These are phyloP conservation scores for Callospermophilus lateralis DNA, from an alignment of 2,113 vertebrate species.

Conservation along the genomic window DNA sequence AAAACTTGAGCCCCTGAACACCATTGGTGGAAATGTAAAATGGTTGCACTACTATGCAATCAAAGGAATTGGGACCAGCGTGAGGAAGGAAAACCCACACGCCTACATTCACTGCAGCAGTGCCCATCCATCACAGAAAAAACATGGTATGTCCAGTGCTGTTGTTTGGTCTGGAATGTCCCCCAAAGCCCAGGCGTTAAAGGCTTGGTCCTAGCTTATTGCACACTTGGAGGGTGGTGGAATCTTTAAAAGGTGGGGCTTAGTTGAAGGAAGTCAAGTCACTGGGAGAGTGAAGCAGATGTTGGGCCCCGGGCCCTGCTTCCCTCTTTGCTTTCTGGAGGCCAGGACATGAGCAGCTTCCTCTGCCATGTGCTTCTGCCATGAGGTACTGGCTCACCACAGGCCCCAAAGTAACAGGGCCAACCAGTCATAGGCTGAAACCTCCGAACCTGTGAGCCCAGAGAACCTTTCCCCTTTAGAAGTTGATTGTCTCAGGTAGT, in stretches of 20 bases:
- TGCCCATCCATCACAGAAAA: background rate
- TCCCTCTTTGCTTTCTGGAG: background rate
- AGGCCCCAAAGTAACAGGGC: background rate
- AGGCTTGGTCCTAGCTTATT: background rate
- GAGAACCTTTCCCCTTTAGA: background rate
- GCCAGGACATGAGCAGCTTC: too few relatives aligned
- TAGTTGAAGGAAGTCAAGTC: background rate
- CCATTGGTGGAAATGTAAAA: background rate
- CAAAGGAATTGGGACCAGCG: background rate
- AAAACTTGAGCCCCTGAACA: background rate
- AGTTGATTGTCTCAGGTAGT: background rate
- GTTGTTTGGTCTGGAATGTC: background rate
- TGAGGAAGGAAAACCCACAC: background rate
- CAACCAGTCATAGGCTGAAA: background rate
- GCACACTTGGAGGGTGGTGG: background rate
- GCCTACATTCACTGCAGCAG: background rate
- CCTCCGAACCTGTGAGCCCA: background rate
- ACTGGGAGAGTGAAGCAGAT: too few relatives aligned
- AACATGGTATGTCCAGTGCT: background rate
- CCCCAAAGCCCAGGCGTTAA: background rate
- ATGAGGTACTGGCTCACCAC: too few relatives aligned
- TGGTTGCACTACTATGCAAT: background rate
- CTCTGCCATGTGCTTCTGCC: background rate
- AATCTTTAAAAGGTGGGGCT: too few relatives aligned
- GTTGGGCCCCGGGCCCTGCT: too few relatives aligned